Conservation (phyloP, 2,113 vertebrate genomes). For the Etheostoma cragini region DNA sequence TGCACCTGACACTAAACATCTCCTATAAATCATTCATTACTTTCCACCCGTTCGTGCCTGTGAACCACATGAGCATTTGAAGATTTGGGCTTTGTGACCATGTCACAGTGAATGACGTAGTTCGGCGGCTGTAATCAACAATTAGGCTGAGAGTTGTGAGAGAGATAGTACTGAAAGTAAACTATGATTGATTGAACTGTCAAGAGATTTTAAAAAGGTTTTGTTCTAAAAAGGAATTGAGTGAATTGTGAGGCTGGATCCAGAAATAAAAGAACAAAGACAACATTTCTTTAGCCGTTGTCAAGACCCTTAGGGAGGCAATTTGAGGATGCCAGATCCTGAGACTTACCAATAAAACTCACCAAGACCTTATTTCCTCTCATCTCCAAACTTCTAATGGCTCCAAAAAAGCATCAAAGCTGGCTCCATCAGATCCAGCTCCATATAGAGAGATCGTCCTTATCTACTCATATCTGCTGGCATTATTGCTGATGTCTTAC, state of each 20-base stretch:
- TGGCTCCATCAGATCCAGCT: background rate
- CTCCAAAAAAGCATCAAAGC: background rate
- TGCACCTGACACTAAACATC: background rate
- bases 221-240: background rate
- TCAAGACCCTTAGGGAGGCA: background rate
- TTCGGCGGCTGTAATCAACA: constrained; percentile 17
- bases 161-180: background rate
- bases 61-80: background rate
- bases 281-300: background rate
- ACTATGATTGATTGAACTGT: background rate
- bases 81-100: background rate
- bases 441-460: background rate
- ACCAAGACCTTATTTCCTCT: background rate
- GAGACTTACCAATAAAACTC: background rate
- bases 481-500: background rate
- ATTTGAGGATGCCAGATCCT: background rate
- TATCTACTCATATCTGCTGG: background rate
- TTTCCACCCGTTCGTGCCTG: background rate
- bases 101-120: background rate
- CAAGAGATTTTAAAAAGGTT: background rate
- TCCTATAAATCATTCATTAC: background rate
- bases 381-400: background rate
- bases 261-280: background rate
- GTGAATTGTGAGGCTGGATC: background rate
- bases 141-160: background rate